phyloP scores from a whole-genome alignment of 2,888 invertebrate species.

The Cerceris rybyensis region DNA sequence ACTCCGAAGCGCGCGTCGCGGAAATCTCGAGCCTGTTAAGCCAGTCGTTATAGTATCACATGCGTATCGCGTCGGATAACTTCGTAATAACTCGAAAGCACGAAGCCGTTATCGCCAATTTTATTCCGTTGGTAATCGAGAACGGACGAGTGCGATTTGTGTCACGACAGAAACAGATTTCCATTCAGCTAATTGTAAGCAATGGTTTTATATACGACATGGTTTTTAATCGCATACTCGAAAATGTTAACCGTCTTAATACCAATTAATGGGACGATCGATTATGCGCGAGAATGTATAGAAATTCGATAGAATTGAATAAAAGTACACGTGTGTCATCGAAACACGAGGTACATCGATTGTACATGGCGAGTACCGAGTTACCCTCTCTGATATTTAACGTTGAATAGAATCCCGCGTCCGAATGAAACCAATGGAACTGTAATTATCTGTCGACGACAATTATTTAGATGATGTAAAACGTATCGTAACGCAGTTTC shows the following conservation, averaged over 20 bases:
- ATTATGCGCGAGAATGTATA: too few relatives aligned
- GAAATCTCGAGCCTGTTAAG: slow-evolving; percentile 45
- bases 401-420: background rate
- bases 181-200: too few relatives aligned
- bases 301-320: too few relatives aligned
- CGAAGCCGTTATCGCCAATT: slow-evolving; percentile 43
- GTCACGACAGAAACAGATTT: too few relatives aligned
- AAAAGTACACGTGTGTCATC: too few relatives aligned
- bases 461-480: slow-evolving; percentile 4
- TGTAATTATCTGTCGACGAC: background rate
- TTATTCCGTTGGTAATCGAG: slow-evolving; percentile 42
- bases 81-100: slow-evolving; percentile 47
- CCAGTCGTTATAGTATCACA: slow-evolving; percentile 31
- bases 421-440: background rate
- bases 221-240: too few relatives aligned
- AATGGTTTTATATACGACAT: too few relatives aligned
- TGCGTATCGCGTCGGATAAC: slow-evolving; percentile 46
- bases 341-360: too few relatives aligned
- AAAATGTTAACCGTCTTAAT: too few relatives aligned
- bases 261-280: too few relatives aligned
- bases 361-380: too few relatives aligned
- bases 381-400: background rate
- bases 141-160: background rate
- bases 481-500: background rate
- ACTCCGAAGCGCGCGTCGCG: slow-evolving; percentile 8